Percentiles rank a stretch among this genome's conserved stretches.
phyloP scores from a whole-genome alignment of 2,113 vertebrate species.

The Gymnobelideus leadbeateri region DNA sequence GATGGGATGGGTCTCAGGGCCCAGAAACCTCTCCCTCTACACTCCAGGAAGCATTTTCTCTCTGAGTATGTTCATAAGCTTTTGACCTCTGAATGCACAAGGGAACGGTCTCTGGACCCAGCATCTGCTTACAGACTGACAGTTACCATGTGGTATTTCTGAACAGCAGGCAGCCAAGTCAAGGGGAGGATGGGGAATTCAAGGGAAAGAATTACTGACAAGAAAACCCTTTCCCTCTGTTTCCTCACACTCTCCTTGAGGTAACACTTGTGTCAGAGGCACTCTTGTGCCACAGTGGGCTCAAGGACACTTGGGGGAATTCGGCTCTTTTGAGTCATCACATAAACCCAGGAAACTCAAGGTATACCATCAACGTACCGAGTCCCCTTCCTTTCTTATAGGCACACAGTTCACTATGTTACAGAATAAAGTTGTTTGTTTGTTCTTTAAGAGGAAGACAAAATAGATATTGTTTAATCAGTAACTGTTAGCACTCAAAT shows the following conservation, averaged over 20 bases:
- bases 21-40: accelerated
- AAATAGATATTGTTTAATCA: not conserved
- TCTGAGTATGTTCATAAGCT: not conserved
- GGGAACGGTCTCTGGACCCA: not conserved
- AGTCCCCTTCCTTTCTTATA: not conserved
- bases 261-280: not conserved
- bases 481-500: not conserved
- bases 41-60: not conserved
- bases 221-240: not conserved
- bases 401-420: not conserved
- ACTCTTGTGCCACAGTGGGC: not conserved
- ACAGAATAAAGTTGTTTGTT: not conserved
- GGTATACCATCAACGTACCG: not conserved
- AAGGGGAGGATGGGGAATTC: not conserved
- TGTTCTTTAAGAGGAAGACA: not conserved
- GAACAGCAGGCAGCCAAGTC: not conserved
- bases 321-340: not conserved
- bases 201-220: no score
- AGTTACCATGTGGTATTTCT: not conserved
- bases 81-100: not conserved
- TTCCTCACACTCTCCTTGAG: not conserved
- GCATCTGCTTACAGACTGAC: not conserved
- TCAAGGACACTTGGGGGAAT: not conserved
- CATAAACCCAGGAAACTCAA: not conserved
- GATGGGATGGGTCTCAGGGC: not conserved